These are phyloP conservation scores for Aplodontia rufa DNA, from an alignment of 2,113 vertebrate genomes.

Conservation along the genomic window DNA sequence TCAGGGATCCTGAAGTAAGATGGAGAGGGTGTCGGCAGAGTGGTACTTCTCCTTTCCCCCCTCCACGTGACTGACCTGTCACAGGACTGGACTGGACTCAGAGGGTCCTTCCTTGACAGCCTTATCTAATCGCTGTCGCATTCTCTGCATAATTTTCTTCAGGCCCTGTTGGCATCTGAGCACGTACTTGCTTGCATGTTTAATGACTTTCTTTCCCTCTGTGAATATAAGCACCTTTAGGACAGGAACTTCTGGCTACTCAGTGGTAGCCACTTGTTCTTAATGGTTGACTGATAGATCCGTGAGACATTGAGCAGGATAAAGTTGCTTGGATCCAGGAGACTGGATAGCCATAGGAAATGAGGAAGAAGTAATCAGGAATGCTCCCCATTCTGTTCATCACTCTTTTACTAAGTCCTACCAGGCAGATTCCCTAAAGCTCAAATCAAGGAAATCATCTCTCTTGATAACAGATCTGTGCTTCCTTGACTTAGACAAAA, in stretches of 20 bases:
- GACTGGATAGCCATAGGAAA: background rate
- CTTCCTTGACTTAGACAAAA: background rate
- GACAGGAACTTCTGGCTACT: background rate
- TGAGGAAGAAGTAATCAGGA: background rate
- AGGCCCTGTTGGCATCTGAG: background rate
- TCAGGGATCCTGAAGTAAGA: background rate
- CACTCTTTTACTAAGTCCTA: background rate
- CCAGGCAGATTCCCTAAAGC: background rate
- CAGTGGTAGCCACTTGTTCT: background rate
- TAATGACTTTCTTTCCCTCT: background rate
- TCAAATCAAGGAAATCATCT: background rate
- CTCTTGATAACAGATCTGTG: background rate
- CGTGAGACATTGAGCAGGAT: background rate
- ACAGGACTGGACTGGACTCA: background rate
- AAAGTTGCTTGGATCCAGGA: background rate
- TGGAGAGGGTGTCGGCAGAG: background rate
- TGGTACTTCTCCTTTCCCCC: no score
- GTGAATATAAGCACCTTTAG: background rate
- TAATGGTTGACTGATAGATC: background rate
- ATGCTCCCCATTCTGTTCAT: background rate
- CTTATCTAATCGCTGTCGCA: background rate
- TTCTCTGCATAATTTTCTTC: background rate
- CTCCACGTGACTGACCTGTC: background rate
- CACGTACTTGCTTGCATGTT: background rate
- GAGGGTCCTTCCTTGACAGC: background rate